phyloP scores from a whole-genome alignment of 2,113 vertebrate species.

The Pleuronectes platessa region DNA sequence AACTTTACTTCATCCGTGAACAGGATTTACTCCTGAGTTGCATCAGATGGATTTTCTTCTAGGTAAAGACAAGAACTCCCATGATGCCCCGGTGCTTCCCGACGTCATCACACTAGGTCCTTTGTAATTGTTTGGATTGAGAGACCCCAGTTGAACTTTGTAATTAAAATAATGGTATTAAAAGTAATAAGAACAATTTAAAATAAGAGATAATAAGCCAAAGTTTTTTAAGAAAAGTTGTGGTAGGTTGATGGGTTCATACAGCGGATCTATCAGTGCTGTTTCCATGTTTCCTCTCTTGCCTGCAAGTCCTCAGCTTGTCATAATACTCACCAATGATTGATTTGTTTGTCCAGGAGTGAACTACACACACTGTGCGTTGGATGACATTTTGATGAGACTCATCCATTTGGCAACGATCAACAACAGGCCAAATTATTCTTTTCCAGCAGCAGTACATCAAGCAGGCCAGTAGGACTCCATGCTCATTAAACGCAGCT shows the following conservation, averaged over 20 bases:
- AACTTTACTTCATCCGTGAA: no score
- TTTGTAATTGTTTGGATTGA: no score
- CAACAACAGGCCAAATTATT: constrained; percentile 44
- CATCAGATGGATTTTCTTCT: no score
- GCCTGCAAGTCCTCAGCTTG: not conserved
- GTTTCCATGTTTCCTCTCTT: no score
- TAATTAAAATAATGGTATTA: no score
- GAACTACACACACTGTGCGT: constrained; percentile 14
- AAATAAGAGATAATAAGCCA: not conserved
- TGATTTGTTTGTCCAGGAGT: not conserved
- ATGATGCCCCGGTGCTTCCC: no score
- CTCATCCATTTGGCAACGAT: constrained; percentile 36
- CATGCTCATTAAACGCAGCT: constrained; percentile 43
- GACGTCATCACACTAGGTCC: no score
- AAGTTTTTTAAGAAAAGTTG: not conserved
- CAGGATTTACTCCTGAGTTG: no score
- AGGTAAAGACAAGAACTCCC: no score
- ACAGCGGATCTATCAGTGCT: not conserved
- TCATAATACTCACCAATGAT: constrained; percentile 9
- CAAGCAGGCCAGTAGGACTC: constrained; percentile 24
- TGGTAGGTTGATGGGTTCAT: no score
- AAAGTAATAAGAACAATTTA: not conserved
- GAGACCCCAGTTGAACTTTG: no score
- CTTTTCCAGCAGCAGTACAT: constrained; percentile 25
- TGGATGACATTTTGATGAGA: constrained; percentile 56